Percentiles rank a stretch among this genome's conserved stretches.
These are phyloP conservation scores for Sisor rabdophorus DNA, from an alignment of 2,113 vertebrate genomes.

Conservation along the genomic window DNA sequence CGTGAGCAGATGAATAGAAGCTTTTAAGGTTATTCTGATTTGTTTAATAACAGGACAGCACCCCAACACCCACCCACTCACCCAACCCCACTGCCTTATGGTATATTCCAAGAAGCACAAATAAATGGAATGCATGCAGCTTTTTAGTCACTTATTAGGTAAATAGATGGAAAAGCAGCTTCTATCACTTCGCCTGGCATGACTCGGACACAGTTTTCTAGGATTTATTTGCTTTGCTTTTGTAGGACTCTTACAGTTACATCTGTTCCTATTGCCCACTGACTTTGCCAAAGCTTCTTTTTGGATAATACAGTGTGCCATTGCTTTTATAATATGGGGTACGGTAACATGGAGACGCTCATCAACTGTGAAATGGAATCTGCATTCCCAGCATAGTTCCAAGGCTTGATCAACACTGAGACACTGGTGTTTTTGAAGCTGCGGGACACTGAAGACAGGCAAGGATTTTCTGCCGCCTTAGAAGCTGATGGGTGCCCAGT, in stretches of 20 bases:
- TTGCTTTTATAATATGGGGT: conserved; percentile 63
- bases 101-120: neutral
- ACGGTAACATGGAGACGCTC: conserved; percentile 66
- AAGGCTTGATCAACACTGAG: conserved; percentile 68
- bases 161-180: neutral
- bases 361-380: conserved; percentile 72
- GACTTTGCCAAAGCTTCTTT: conserved; percentile 46
- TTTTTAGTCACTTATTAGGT: neutral
- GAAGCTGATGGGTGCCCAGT: conserved; percentile 62
- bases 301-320: conserved; percentile 66
- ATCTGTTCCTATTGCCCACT: conserved; percentile 48
- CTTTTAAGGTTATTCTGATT: conserved; percentile 52
- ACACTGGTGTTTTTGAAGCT: conserved; percentile 63
- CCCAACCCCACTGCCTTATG: neutral
- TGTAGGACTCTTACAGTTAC: conserved; percentile 5
- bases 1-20: conserved; percentile 70
- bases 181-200: neutral
- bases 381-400: conserved; percentile 74
- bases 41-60: neutral
- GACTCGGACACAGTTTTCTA: neutral
- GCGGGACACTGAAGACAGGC: conserved; percentile 65
- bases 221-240: conserved; percentile 12
- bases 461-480: conserved; percentile 67
- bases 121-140: neutral
- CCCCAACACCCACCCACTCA: neutral